Conservation (phyloP, 37 sponge, comb jelly and placozoan genomes). For the Tethya wilhelma region DNA sequence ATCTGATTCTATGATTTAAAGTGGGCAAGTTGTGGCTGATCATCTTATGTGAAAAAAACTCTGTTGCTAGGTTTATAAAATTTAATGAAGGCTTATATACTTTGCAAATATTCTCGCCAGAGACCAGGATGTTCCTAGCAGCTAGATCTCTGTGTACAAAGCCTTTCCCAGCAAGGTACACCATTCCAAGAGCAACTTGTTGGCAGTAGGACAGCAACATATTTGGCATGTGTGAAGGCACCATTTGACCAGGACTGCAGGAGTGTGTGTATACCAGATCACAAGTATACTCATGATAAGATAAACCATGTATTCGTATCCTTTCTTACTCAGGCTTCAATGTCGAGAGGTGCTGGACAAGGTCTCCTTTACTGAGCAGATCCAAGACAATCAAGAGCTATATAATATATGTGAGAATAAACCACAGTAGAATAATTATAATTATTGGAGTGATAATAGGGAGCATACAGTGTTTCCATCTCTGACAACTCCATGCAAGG, state of each 20-base stretch:
- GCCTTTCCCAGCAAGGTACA: conserved; percentile 65
- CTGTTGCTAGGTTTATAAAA: no score
- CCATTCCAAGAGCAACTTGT: conserved; percentile 74
- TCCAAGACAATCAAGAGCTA: neutral
- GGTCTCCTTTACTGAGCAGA: neutral
- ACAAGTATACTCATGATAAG: no score
- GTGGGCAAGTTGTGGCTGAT: no score
- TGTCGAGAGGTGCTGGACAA: neutral
- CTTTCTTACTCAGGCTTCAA: neutral
- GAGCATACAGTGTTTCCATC: neutral
- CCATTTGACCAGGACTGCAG: neutral
- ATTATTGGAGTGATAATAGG: no score
- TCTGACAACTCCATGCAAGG: conserved; percentile 3
- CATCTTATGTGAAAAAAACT: no score
- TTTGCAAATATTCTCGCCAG: conserved; percentile 57
- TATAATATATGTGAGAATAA: neutral
- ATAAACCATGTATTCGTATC: no score
- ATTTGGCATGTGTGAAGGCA: conserved; percentile 6
- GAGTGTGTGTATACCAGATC: no score
- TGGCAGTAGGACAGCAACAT: conserved; percentile 50
- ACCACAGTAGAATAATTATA: neutral
- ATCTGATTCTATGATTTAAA: no score
- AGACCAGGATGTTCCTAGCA: conserved; percentile 74
- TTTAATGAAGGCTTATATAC: no score
- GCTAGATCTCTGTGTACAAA: conserved; percentile 82